These are phyloP conservation scores for Neodiprion virginianus DNA, from an alignment of 1,140 invertebrate species.

Conservation along the genomic window DNA sequence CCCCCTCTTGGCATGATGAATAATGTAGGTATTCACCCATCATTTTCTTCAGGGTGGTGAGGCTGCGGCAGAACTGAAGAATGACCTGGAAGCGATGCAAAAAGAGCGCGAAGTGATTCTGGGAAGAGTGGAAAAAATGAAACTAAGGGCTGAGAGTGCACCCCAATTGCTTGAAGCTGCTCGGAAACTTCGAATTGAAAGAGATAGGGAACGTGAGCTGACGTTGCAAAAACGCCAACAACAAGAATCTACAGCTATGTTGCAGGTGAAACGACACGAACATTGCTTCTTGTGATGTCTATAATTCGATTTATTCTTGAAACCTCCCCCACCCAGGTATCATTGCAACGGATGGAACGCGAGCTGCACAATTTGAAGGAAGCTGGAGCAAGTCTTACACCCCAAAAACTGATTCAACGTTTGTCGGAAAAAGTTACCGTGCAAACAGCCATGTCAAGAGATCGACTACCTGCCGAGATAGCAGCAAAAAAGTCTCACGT, in stretches of 20 bases:
- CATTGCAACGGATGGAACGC: constrained; percentile 46
- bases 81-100: constrained; percentile 85
- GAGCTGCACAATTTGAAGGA: constrained; percentile 53
- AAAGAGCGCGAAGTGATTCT: constrained; percentile 83
- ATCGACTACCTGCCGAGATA: constrained; percentile 81
- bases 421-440: constrained; percentile 80
- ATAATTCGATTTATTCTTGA: constrained; percentile 12
- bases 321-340: constrained; percentile 33
- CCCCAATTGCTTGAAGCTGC: constrained; percentile 69
- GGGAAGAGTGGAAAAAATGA: constrained; percentile 73
- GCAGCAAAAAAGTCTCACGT: constrained; percentile 68
- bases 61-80: constrained; percentile 70
- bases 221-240: constrained; percentile 52
- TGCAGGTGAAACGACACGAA: constrained; percentile 38
- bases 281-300: constrained; percentile 7
- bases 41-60: constrained; percentile 47
- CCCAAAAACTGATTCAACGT: constrained; percentile 67
- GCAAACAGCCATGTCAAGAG: constrained; percentile 70
- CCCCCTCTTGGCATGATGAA: not conserved
- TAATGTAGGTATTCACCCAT: not conserved
- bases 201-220: constrained; percentile 76
- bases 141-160: constrained; percentile 43
- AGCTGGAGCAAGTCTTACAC: constrained; percentile 61
- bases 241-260: constrained; percentile 40
- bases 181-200: constrained; percentile 72